A percentile compares a stretch with the other conserved stretches of the same genome.
Conservation (phyloP, 2,888 invertebrate genomes). For the Spicauda simplicius region DNA sequence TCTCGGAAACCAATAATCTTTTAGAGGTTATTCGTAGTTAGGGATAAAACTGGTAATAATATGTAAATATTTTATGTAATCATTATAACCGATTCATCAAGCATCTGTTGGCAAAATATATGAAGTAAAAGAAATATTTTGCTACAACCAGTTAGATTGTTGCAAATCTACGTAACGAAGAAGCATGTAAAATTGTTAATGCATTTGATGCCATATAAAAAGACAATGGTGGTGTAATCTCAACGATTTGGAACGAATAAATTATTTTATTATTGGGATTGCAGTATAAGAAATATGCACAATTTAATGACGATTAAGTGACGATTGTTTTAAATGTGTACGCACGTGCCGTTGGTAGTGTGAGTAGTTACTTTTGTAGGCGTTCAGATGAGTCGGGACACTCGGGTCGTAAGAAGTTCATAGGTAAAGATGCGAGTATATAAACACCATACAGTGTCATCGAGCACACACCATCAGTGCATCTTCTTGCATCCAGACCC, state of each 20-base stretch:
- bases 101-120: constrained; percentile 4
- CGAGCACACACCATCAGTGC: constrained; percentile 69
- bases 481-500: constrained; percentile 66
- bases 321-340: constrained; percentile 40
- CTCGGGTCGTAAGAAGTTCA: constrained; percentile 80
- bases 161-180: constrained; percentile 34
- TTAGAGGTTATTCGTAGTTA: neutral
- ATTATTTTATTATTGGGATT: constrained; percentile 33
- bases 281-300: constrained; percentile 23
- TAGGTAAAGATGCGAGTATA: constrained; percentile 80
- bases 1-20: no score
- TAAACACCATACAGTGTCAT: constrained; percentile 79
- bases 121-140: constrained; percentile 8
- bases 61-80: no score
- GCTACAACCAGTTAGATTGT: constrained; percentile 21
- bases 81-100: neutral
- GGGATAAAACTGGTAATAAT: neutral
- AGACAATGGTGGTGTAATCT: constrained; percentile 24
- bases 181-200: constrained; percentile 36
- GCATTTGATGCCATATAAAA: constrained; percentile 29
- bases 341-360: constrained; percentile 6
- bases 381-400: constrained; percentile 65
- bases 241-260: constrained; percentile 23
- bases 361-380: constrained; percentile 24
- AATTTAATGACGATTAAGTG: constrained; percentile 36